Percentiles rank a stretch among this genome's conserved stretches.
Evolutionary conservation across 2,888 invertebrate species (phyloP).

Genomic region (Carabus problematicus): DNA sequence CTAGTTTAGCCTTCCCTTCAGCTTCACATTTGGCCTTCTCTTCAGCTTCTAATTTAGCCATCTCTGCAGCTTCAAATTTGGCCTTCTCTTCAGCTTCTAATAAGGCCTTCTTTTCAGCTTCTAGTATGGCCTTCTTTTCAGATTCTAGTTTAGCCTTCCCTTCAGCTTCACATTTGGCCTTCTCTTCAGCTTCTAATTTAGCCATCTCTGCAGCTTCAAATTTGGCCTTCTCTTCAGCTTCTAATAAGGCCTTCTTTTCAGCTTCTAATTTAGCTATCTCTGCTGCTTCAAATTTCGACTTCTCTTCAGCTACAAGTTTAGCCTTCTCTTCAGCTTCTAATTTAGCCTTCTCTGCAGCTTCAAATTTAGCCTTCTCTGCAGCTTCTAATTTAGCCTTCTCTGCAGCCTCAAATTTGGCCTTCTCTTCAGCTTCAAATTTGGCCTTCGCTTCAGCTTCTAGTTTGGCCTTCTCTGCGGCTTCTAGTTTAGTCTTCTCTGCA

Average conservation of each 20-base stretch:
- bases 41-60: slow-evolving; percentile 38
- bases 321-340: slow-evolving; percentile 44
- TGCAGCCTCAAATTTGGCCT: slow-evolving; percentile 44
- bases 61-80: slow-evolving; percentile 35
- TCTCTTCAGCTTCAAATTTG: slow-evolving; percentile 32
- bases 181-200: slow-evolving; percentile 43
- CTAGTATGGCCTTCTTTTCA: slow-evolving; percentile 44
- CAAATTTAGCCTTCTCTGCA: slow-evolving; percentile 41
- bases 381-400: slow-evolving; percentile 29
- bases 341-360: slow-evolving; percentile 44
- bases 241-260: slow-evolving; percentile 36
- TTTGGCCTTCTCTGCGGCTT: slow-evolving; percentile 43
- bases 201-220: slow-evolving; percentile 31
- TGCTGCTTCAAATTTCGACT: slow-evolving; percentile 41
- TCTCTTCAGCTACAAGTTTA: slow-evolving; percentile 40
- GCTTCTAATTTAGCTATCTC: slow-evolving; percentile 29
- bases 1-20: slow-evolving; percentile 43
- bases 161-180: slow-evolving; percentile 46
- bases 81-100: slow-evolving; percentile 38
- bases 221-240: slow-evolving; percentile 36
- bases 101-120: slow-evolving; percentile 33
- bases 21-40: slow-evolving; percentile 37
- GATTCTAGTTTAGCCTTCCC: slow-evolving; percentile 46
- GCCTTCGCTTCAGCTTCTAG: slow-evolving; percentile 43
- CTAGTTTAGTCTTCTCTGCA: slow-evolving; percentile 46